Conservation (phyloP, 1,140 invertebrate genomes). For the Semibalanus balanoides region DNA sequence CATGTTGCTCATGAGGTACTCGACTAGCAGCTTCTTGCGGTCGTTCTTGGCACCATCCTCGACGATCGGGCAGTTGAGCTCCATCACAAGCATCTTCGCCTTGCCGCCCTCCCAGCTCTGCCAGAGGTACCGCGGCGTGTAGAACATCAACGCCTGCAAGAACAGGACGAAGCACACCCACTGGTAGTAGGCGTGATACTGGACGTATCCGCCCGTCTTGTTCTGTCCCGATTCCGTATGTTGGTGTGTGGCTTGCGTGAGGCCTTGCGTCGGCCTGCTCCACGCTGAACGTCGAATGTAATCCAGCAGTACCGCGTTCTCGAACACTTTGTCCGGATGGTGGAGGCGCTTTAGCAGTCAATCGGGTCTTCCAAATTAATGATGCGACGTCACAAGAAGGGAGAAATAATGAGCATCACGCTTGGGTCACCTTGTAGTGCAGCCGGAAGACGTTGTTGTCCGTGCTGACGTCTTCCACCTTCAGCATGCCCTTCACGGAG, state of each 20-base stretch:
- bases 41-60: conserved; percentile 14
- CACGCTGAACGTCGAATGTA: conserved; percentile 62
- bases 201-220: not conserved
- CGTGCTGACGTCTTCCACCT: conserved; percentile 44
- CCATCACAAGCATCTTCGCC: conserved; percentile 22
- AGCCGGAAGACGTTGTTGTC: conserved; percentile 49
- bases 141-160: conserved; percentile 29
- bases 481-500: not conserved
- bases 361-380: conserved; percentile 57
- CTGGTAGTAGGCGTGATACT: conserved; percentile 24
- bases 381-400: conserved; percentile 48
- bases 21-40: conserved; percentile 20
- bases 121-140: conserved; percentile 53
- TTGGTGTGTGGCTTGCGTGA: conserved; percentile 21
- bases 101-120: conserved; percentile 33
- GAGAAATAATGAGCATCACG: conserved; percentile 47
- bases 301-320: conserved; percentile 85
- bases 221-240: conserved; percentile 24
- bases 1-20: conserved; percentile 22
- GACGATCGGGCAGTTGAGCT: conserved; percentile 14
- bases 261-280: conserved; percentile 22
- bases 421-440: conserved; percentile 51
- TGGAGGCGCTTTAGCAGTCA: conserved; percentile 40
- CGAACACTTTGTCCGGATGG: conserved; percentile 41
- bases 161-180: conserved; percentile 45